Evolutionary conservation across 2,113 vertebrate genomes (phyloP).

Genomic region (Coptodon rendalli): DNA sequence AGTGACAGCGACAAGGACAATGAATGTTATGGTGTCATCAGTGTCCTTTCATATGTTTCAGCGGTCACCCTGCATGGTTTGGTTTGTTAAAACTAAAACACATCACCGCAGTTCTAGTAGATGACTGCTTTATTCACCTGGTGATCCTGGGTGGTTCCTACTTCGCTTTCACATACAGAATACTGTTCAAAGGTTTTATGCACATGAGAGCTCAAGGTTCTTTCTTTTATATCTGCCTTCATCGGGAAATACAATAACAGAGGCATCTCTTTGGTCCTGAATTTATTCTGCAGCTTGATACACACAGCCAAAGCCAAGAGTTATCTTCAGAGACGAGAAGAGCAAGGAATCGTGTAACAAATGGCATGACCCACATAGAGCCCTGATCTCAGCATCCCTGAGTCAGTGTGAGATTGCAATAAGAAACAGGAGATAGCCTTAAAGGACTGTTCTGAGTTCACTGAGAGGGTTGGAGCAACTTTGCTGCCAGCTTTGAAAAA

Average conservation of each 20-base stretch:
- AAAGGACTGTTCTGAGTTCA: neutral
- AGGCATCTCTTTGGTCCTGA: neutral
- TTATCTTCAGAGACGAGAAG: neutral
- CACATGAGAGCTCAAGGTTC: neutral
- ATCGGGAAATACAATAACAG: neutral
- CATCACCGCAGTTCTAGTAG: neutral
- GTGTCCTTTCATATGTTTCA: conserved; percentile 1
- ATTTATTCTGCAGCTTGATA: neutral
- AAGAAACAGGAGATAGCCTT: neutral
- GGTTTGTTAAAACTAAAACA: neutral
- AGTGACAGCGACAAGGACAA: neutral
- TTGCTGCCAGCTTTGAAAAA: neutral
- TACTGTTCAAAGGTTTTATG: neutral
- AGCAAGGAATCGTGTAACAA: neutral
- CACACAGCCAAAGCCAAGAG: neutral
- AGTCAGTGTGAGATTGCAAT: neutral
- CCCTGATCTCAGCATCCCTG: neutral
- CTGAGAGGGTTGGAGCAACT: neutral
- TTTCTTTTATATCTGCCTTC: neutral
- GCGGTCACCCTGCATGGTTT: neutral
- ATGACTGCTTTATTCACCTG: neutral
- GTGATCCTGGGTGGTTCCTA: neutral
- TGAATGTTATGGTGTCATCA: conserved; percentile 21
- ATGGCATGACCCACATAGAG: neutral
- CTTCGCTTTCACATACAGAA: too few relatives aligned